A percentile compares a stretch with the other conserved stretches of the same genome.
Evolutionary conservation across 2,113 vertebrate genomes (phyloP).

Genomic region (Brevimyrus niger): DNA sequence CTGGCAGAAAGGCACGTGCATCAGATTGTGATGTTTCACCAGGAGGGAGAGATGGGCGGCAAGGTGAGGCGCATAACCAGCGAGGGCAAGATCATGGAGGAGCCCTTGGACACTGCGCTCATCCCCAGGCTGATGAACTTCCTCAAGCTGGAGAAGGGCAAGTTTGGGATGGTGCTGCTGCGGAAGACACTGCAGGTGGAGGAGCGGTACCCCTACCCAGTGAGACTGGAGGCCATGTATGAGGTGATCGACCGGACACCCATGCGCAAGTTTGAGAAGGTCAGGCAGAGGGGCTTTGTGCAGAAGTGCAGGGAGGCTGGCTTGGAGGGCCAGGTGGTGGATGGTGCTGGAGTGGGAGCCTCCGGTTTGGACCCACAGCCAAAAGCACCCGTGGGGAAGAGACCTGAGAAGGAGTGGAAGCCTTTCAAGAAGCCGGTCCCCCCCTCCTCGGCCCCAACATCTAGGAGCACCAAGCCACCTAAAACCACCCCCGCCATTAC

Average conservation of each 20-base stretch:
- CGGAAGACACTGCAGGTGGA: slow-evolving; percentile 93
- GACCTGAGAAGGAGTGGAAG: slow-evolving; percentile 57
- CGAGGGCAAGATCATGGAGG: slow-evolving; percentile 84
- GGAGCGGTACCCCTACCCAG: slow-evolving; percentile 91
- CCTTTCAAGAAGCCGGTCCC: slow-evolving; percentile 30
- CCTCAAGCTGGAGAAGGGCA: slow-evolving; percentile 91
- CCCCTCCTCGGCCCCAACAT: slow-evolving; percentile 27
- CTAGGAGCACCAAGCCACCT: slow-evolving; percentile 31
- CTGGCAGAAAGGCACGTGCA: slow-evolving; percentile 88
- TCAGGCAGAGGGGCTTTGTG: slow-evolving; percentile 89
- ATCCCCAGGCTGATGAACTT: slow-evolving; percentile 88
- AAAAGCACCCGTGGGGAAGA: slow-evolving; percentile 42
- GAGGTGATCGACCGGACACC: slow-evolving; percentile 90
- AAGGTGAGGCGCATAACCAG: slow-evolving; percentile 81
- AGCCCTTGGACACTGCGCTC: slow-evolving; percentile 74
- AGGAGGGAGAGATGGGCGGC: slow-evolving; percentile 80
- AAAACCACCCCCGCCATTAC: slow-evolving; percentile 51
- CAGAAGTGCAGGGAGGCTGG: slow-evolving; percentile 87
- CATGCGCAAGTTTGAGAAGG: slow-evolving; percentile 82
- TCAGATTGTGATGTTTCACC: slow-evolving; percentile 90
- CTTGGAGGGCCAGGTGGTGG: slow-evolving; percentile 82
- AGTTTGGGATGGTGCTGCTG: slow-evolving; percentile 93
- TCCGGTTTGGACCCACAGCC: slow-evolving; percentile 20
- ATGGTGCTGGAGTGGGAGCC: slow-evolving; percentile 35
- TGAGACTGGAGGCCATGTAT: slow-evolving; percentile 91